Percentiles rank a stretch among this genome's conserved stretches.
Evolutionary conservation across 2,113 vertebrate species (phyloP).

Genomic region (Aptenodytes patagonicus): DNA sequence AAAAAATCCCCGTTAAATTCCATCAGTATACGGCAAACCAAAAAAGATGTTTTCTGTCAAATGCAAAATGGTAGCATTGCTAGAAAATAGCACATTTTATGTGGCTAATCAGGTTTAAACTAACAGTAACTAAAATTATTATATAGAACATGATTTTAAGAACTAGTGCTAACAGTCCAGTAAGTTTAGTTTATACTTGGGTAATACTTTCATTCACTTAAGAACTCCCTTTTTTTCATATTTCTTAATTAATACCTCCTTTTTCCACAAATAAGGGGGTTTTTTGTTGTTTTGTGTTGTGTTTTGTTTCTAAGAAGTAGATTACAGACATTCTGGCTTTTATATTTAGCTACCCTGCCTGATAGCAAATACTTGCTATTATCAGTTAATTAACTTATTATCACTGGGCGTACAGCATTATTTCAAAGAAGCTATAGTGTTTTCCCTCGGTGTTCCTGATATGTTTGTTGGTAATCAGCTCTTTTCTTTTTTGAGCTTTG

Average conservation of each 20-base stretch:
- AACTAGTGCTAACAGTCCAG: neutral
- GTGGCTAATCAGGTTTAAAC: neutral
- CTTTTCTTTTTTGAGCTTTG: neutral
- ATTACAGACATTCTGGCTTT: neutral
- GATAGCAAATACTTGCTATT: neutral
- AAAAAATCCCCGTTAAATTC: neutral
- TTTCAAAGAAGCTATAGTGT: neutral
- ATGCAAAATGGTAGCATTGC: neutral
- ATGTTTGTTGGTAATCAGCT: neutral
- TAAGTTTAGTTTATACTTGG: neutral
- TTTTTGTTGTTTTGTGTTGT: neutral
- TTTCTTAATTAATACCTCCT: neutral
- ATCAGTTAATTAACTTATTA: neutral
- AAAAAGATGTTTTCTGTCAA: neutral
- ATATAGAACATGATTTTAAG: neutral
- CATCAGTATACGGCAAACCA: neutral
- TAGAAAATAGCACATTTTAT: neutral
- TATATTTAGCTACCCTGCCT: neutral
- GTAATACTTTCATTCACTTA: neutral
- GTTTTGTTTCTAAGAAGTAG: neutral
- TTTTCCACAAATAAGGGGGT: neutral
- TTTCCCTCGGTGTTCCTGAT: neutral
- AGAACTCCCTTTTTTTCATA: neutral
- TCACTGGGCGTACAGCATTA: neutral
- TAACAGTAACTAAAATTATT: neutral